phyloP scores from a whole-genome alignment of 2,113 vertebrate genomes.

The Urocynchramus pylzowi region DNA sequence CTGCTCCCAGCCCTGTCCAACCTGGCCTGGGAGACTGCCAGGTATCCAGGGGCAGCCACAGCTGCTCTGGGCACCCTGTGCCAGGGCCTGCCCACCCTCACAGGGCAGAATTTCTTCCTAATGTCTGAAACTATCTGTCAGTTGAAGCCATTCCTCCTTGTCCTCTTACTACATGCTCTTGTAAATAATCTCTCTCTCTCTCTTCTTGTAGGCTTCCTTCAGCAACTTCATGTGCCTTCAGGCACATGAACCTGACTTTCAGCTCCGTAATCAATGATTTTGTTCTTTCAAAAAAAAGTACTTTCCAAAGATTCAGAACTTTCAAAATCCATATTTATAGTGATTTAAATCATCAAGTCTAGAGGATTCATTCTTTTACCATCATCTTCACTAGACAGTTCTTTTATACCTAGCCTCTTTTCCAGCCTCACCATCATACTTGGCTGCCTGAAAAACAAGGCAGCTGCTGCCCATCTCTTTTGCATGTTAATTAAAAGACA shows the following conservation, averaged over 20 bases:
- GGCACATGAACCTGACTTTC: background rate
- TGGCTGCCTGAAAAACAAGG: background rate
- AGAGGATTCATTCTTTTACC: background rate
- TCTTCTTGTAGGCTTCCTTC: background rate
- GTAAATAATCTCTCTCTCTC: background rate
- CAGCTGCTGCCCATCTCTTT: background rate
- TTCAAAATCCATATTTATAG: background rate
- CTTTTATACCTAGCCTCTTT: background rate
- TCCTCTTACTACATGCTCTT: background rate
- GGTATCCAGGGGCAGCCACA: background rate
- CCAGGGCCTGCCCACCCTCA: background rate
- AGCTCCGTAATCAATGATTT: background rate
- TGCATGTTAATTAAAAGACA: background rate
- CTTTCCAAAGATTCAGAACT: background rate
- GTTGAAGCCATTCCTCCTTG: background rate
- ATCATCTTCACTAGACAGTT: background rate
- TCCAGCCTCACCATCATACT: background rate
- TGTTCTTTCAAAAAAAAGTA: background rate
- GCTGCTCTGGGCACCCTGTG: background rate
- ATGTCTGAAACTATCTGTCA: background rate
- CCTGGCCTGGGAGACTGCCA: background rate
- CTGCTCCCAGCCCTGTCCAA: rapidly evolving
- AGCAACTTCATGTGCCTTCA: background rate
- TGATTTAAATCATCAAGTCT: background rate
- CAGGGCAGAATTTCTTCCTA: background rate